Percentiles rank a stretch among this genome's conserved stretches.
Evolutionary conservation across 2,888 invertebrate genomes (phyloP).

Genomic region (Acrocyrtus sp.): DNA sequence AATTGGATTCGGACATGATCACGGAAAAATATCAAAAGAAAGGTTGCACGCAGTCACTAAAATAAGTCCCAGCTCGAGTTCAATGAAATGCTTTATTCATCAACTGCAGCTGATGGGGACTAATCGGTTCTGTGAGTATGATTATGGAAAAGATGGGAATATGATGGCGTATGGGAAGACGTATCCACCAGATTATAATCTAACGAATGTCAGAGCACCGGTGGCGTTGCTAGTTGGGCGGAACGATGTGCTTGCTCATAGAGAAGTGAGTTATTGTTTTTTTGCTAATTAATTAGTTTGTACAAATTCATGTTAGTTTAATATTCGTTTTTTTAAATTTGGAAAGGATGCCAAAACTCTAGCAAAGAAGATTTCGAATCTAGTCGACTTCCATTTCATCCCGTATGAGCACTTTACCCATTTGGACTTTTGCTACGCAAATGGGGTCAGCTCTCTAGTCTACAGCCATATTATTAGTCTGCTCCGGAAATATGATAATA

Average conservation of each 20-base stretch:
- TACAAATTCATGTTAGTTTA: not conserved
- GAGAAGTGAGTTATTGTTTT: constrained; percentile 42
- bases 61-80: constrained; percentile 13
- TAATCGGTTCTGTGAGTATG: constrained; percentile 31
- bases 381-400: constrained; percentile 28
- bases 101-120: constrained; percentile 40
- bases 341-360: constrained; percentile 37
- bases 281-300: too few relatives aligned
- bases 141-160: constrained; percentile 32
- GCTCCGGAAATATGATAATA: constrained; percentile 18
- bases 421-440: constrained; percentile 43
- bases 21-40: constrained; percentile 31
- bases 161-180: constrained; percentile 9
- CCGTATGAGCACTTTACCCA: constrained; percentile 41
- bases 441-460: constrained; percentile 17
- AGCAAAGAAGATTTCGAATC: constrained; percentile 22
- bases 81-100: constrained; percentile 31
- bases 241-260: constrained; percentile 41
- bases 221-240: constrained; percentile 32
- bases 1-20: constrained; percentile 29
- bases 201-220: constrained; percentile 25
- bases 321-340: too few relatives aligned
- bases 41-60: constrained; percentile 23
- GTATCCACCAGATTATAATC: constrained; percentile 38
- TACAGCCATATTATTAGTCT: constrained; percentile 23